Percentiles rank a stretch among this genome's conserved stretches.
These are phyloP conservation scores for Coccyzus lansbergi DNA, from an alignment of 2,797 vertebrate species.

Conservation along the genomic window DNA sequence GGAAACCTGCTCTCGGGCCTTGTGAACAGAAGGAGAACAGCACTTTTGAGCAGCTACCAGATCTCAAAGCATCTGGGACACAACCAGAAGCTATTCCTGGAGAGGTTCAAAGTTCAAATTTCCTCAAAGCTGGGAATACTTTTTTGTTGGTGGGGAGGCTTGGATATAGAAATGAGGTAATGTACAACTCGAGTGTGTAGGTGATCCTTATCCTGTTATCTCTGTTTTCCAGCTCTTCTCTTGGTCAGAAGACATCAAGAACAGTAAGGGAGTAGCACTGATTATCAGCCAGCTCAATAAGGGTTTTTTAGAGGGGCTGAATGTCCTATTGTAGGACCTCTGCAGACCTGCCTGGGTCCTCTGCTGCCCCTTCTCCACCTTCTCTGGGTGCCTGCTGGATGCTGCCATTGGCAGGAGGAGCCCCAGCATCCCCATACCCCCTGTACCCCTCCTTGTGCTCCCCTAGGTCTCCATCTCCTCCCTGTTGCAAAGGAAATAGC, in stretches of 20 bases:
- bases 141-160: not conserved
- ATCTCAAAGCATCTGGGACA: not conserved
- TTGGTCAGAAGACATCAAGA: not conserved
- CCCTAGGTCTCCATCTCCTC: not conserved
- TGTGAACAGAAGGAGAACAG: not conserved
- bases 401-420: not conserved
- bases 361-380: not conserved
- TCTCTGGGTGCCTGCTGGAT: not conserved
- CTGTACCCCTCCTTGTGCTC: not conserved
- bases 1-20: not conserved
- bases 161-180: not conserved
- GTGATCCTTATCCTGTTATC: not conserved
- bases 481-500: not conserved
- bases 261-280: not conserved
- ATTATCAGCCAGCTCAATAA: not conserved
- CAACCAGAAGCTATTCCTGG: not conserved
- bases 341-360: not conserved
- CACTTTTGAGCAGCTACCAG: not conserved
- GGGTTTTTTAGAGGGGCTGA: not conserved
- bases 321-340: not conserved
- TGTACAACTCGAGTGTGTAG: not conserved
- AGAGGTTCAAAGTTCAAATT: not conserved
- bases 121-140: not conserved
- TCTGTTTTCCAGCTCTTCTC: not conserved
- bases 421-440: fast-evolving